These are phyloP conservation scores for Scaeva pyrastri DNA, from an alignment of 2,888 invertebrate species.

Conservation along the genomic window DNA sequence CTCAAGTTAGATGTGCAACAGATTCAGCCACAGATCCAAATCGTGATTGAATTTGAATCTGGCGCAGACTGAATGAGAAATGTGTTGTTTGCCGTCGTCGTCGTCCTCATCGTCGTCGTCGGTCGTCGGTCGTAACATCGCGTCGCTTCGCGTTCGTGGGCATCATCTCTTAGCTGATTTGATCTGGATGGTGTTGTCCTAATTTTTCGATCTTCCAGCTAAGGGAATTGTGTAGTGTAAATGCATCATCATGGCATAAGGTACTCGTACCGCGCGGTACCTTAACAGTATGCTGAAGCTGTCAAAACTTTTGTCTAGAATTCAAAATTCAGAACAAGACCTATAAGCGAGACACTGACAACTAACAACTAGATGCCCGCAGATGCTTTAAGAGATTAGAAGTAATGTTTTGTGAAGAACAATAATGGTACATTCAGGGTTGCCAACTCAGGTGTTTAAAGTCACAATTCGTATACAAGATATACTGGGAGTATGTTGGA, in stretches of 20 bases:
- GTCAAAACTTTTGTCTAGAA: constrained; percentile 67
- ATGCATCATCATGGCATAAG: no score
- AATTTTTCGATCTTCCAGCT: constrained; percentile 63
- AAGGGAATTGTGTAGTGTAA: neutral
- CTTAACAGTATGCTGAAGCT: constrained; percentile 27
- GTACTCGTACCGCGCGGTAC: neutral
- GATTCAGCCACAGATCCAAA: constrained; percentile 36
- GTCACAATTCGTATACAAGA: no score
- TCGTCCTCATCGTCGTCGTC: constrained; percentile 17
- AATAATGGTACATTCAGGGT: constrained; percentile 36
- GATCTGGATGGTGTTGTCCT: constrained; percentile 70
- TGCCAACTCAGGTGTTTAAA: neutral
- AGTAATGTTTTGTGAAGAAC: constrained; percentile 23
- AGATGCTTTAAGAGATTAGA: constrained; percentile 69
- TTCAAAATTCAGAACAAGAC: constrained; percentile 60
- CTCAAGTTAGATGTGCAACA: neutral
- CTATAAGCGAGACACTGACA: constrained; percentile 49
- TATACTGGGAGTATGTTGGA: no score
- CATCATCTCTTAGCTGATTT: constrained; percentile 62
- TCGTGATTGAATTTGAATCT: constrained; percentile 67
- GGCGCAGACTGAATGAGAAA: constrained; percentile 57
- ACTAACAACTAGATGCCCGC: constrained; percentile 56
- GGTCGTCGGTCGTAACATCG: constrained; percentile 41
- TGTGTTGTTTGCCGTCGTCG: constrained; percentile 50
- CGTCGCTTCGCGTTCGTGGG: constrained; percentile 39